Evolutionary conservation across 2,888 invertebrate genomes (phyloP), one percentile per base, ranked within the genome.

Genomic region (Philaethria dido): DNA sequence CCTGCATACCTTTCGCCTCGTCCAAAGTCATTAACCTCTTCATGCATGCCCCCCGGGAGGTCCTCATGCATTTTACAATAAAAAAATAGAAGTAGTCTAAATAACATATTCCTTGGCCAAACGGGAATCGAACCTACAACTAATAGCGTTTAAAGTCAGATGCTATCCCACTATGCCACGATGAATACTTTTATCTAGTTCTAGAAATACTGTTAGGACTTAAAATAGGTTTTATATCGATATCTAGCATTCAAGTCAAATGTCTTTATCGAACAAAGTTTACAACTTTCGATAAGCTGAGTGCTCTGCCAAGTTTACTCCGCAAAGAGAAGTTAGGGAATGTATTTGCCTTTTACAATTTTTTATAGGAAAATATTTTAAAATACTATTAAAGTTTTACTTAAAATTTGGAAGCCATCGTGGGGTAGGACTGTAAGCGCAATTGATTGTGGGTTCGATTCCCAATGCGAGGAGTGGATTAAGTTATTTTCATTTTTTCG

Each of bases 301-400:
- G 25, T n/a, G 22, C 57, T 57, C 42, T 42, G 42, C 57, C 42
- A 57, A 57, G 57, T 57, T 20, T 55, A 39, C 4, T 9, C 39
- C 14, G 14, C 20, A 20, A 39, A 14, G n/a, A 13, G 20, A 55
- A 55, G n/a, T 57, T 57, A 14, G n/a, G 14, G 22, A 9, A 20
- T n/a, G 9, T 3, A 22, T 20, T 50, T 14, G 20, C 20, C 6
- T 0, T 55, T 39, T 39, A 16, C 16, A 50, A 2, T 25, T 9
- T 25, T 50, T 25, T n/a, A n/a, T n/a, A 42, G 13, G 0, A 39
- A 13, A 13, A 39, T 39, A 13, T 13, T 39, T 39, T 39, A 13
- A 11, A 39, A 39, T 3, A 25, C 25, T 5, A 25, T 25, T 25
- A 25, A 4, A 25, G 25, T 25, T 25, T 25, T 25, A 5, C 5